These are phyloP conservation scores for Muscina levida DNA, from an alignment of 2,888 invertebrate genomes.

Conservation along the genomic window DNA sequence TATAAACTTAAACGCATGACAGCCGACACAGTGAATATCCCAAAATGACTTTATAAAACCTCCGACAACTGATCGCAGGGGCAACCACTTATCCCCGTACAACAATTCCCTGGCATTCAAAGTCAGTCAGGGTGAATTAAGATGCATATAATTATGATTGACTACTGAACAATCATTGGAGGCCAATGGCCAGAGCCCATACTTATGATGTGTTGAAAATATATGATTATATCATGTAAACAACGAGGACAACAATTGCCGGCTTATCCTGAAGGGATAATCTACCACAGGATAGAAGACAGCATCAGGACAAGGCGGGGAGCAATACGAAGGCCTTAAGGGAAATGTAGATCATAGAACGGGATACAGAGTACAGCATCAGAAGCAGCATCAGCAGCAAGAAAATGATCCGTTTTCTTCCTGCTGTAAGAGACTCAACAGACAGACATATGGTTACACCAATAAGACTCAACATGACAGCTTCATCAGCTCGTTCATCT, in stretches of 20 bases:
- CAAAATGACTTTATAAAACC: not conserved
- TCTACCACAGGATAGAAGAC: constrained; percentile 51
- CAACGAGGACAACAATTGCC: constrained; percentile 23
- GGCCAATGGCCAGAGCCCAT: constrained; percentile 31
- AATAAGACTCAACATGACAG: constrained; percentile 48
- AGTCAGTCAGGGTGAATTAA: not conserved
- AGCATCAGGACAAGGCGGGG: constrained; percentile 11
- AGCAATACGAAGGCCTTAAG: constrained; percentile 29
- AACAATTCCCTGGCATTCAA: not conserved
- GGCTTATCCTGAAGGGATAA: constrained; percentile 49
- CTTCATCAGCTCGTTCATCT: constrained; percentile 56
- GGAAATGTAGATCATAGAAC: constrained; percentile 48
- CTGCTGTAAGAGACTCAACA: not conserved
- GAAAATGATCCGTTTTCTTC: constrained; percentile 41
- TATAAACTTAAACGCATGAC: not conserved
- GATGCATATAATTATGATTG: constrained; percentile 63
- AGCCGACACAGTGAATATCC: not conserved
- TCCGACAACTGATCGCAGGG: not conserved
- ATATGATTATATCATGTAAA: constrained; percentile 58
- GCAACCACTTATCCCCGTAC: not conserved
- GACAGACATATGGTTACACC: no score
- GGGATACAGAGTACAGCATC: constrained; percentile 11
- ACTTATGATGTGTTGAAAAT: constrained; percentile 61
- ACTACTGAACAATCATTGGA: constrained; percentile 43
- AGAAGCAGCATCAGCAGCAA: no score